Evolutionary conservation across 2,888 invertebrate genomes (phyloP).

Genomic region (Cheilosia vulpina): DNA sequence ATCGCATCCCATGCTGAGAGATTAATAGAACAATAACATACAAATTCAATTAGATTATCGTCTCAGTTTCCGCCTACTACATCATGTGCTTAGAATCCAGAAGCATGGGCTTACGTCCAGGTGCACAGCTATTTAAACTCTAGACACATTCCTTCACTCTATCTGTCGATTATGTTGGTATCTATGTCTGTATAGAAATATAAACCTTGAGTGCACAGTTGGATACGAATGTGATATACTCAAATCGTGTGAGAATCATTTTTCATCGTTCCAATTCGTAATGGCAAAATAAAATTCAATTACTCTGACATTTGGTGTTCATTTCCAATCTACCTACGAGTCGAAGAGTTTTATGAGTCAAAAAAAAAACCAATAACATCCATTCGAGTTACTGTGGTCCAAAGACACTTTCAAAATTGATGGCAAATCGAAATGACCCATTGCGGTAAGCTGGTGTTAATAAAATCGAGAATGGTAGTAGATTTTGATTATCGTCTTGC

Average conservation of each 20-base stretch:
- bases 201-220: not conserved
- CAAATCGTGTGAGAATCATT: slow-evolving; percentile 5
- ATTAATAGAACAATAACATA: slow-evolving; percentile 15
- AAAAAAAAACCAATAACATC: not conserved
- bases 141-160: not conserved
- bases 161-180: not conserved
- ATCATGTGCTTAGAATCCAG: slow-evolving; percentile 4
- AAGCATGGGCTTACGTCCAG: not conserved
- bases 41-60: slow-evolving; percentile 21
- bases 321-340: not conserved
- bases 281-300: not conserved
- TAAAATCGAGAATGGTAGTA: not conserved
- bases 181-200: not conserved
- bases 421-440: not conserved
- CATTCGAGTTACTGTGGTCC: not conserved
- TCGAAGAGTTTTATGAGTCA: too few species aligned
- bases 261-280: slow-evolving; percentile 1
- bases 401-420: not conserved
- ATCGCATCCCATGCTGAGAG: slow-evolving; percentile 7
- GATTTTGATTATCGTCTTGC: not conserved
- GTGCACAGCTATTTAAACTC: slow-evolving; percentile 5
- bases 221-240: not conserved
- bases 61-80: slow-evolving; percentile 6
- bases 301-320: not conserved
- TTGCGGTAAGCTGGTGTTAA: not conserved